Base-by-base conservation (phyloP, 2,797 vertebrate species). In the Gila robusta region DNA sequence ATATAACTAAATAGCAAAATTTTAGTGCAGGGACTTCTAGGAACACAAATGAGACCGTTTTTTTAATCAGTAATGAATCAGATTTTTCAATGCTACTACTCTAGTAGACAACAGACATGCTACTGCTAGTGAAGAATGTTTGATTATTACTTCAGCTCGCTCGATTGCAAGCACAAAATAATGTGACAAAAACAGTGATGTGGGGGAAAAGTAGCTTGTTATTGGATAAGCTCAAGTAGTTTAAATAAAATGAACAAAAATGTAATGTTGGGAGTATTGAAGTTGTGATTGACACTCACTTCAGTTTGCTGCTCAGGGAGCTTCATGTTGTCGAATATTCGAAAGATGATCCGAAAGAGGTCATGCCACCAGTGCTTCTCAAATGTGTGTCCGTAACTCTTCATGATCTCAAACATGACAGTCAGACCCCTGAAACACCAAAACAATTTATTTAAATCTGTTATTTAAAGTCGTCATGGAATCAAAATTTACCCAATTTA, bases 341-440 rank as follows among this genome's bases (percentile, higher is more conserved):
- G 95, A 93, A 99, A 99, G 84, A 98, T 96, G 23, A 99, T 98
- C 89, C 98, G 94, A 91, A 99, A 99, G 80, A 99, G 96, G 92
- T 99, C 98, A 74, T 99, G 98, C 98, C 98, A 99, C 98, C 98
- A 99, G 84, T 99, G 98, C 82, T 97, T 97, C 92, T 99, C 97
- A 88, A 98, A 99, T 23, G 97, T 98, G 89, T 96, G 95, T 8
- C 98, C 98, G 0, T 99, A 99, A 90, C 97, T 99, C 94, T 99
- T 99, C 98, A 99, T 99, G 90, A 99, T 99, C 94, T 99, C 98
- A 91, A 99, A 99, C 98, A 99, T 99, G 89, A 99, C 98, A 0
- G 98, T 99, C 88, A 99, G 96, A 32, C 97, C 98, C 90, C 98
- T 99, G 91, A n/a, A 89, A 70, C 28, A 77, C 19, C 56, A 23